phyloP scores from a whole-genome alignment of 2,888 invertebrate species.

The Trachelus stipa region DNA sequence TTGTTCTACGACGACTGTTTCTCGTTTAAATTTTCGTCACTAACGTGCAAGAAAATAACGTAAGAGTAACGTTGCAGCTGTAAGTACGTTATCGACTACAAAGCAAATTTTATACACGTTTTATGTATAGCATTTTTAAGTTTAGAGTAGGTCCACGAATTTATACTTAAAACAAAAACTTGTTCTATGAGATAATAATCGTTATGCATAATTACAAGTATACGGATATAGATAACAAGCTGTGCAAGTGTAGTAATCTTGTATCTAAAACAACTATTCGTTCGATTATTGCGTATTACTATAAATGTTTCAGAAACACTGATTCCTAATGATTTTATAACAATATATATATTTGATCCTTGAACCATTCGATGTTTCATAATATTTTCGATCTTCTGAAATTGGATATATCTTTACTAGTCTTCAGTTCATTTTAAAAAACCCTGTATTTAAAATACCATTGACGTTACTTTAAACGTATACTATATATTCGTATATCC shows the following conservation, averaged over 20 bases:
- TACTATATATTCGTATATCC: conserved; percentile 3
- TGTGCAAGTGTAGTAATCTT: no score
- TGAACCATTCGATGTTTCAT: no score
- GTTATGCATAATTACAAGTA: no score
- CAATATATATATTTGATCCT: no score
- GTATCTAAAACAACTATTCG: no score
- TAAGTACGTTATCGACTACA: conserved; percentile 40
- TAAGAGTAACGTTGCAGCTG: conserved; percentile 26
- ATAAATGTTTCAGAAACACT: no score
- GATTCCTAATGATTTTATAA: no score
- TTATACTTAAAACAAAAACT: no score
- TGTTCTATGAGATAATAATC: no score
- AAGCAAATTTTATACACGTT: conserved; percentile 51
- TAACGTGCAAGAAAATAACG: conserved; percentile 22
- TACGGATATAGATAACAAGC: no score
- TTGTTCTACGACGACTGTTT: conserved; percentile 68
- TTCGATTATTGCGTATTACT: no score
- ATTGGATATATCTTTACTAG: conserved; percentile 2
- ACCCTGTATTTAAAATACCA: not conserved
- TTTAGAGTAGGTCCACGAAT: no score
- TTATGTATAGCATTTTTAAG: conserved; percentile 41
- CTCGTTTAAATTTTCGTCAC: conserved; percentile 57
- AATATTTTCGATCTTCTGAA: not conserved
- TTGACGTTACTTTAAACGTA: conserved; percentile 2
- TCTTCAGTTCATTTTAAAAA: conserved; percentile 1